Evolutionary conservation across 2,797 vertebrate species (phyloP), one percentile per base, ranked within the genome.

Genomic region (Esox masquinongy): DNA sequence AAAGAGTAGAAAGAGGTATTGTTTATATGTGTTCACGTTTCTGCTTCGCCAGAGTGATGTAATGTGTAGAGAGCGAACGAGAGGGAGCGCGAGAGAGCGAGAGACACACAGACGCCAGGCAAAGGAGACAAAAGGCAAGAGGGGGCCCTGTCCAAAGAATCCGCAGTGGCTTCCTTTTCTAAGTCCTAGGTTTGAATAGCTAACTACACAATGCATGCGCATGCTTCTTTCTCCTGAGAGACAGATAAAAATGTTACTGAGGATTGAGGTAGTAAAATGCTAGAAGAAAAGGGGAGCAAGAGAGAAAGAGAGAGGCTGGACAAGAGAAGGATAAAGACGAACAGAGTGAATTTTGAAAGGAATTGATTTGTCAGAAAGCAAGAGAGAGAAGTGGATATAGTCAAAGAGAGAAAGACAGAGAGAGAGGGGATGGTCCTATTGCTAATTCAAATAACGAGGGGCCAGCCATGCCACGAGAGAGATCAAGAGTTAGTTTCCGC

Each of bases 41-140:
- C 66, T 74, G 79, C 72, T 72, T 77, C 72, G 59, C 68, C 71
- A 74, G 50, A 74, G 81, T 78, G 74, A 77, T 82, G 56, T 68
- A 70, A 67, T 22, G 73, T 76, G 47, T 29, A 19, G 49, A 5
- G 69, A n/a, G 6, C 8, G 24, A 15, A 26, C 1, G 26, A 51
- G 69, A 70, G 69, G 17, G 24, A 51, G 47, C 16, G 49, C 34
- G 14, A 36, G 49, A 56, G 70, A 56, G 29, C 6, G 70, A 56
- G 70, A 22, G 26, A 34, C 24, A 43, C 9, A 47, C 9, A 47
- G 43, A 47, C 43, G 12, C 43, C 43, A 47, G 43, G 12, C 43
- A 47, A 47, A 47, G 43, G 9, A 47, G 7, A 47, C 9, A 47
- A 5, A 8, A 47, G 43, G 9, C 43, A 47, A 47, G 43, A 47